Conservation (phyloP, 1,140 invertebrate species). For the Reticulitermes speratus region DNA sequence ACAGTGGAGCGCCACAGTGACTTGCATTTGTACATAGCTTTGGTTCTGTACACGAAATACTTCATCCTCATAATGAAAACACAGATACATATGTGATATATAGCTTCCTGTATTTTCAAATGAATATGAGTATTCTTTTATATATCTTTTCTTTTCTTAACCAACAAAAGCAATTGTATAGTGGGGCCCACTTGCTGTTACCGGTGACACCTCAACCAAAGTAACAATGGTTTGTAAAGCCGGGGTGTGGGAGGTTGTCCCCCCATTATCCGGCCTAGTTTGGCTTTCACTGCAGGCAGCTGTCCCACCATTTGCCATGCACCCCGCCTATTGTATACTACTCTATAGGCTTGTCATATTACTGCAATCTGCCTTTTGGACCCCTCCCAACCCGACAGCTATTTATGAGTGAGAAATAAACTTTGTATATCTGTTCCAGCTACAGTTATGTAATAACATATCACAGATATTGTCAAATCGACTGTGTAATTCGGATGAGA, state of each 20-base stretch:
- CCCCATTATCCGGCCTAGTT: constrained; percentile 3
- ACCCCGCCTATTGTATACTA: not conserved
- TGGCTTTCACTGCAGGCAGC: not conserved
- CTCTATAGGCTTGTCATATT: not conserved
- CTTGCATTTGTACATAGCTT: too few species aligned
- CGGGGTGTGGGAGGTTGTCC: not conserved
- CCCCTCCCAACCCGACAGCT: not conserved
- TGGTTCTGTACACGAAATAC: too few species aligned
- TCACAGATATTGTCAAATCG: not conserved
- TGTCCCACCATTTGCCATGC: not conserved
- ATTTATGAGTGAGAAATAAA: not conserved
- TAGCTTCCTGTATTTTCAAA: not conserved
- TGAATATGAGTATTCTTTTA: not conserved
- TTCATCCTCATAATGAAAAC: not conserved
- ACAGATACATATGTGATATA: not conserved
- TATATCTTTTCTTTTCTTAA: too few species aligned
- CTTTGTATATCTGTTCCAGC: not conserved
- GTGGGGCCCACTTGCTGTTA: not conserved
- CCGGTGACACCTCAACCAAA: not conserved
- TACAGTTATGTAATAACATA: not conserved
- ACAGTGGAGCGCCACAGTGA: too few species aligned
- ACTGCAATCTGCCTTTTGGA: not conserved
- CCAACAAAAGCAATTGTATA: not conserved
- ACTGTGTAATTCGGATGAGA: not conserved
- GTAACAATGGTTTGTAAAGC: not conserved